Conservation (phyloP, 2,797 vertebrate genomes). For the Vespertilio murinus region DNA sequence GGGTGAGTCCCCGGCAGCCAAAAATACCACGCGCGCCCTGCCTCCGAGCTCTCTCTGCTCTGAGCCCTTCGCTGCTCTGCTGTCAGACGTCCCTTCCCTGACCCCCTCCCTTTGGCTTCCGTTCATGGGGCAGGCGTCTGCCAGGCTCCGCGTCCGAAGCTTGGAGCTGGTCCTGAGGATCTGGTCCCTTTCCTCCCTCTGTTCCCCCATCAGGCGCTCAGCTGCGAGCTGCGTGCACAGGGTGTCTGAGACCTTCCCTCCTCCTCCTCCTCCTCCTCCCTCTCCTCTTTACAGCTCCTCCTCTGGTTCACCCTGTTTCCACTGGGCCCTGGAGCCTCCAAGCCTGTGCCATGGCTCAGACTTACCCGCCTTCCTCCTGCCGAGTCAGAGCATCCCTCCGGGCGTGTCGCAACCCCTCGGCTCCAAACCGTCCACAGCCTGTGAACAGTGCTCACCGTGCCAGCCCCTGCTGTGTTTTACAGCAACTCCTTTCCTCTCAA, state of each 20-base stretch:
- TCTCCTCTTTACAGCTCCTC: background rate
- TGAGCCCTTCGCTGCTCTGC: background rate
- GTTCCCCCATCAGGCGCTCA: background rate
- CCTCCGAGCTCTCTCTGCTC: background rate
- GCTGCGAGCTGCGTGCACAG: background rate
- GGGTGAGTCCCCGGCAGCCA: background rate
- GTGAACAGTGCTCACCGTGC: background rate
- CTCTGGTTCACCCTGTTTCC: background rate
- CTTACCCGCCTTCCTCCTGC: background rate
- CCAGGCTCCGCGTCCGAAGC: no score
- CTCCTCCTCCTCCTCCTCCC: background rate
- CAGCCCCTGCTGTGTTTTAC: background rate
- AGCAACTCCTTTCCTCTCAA: background rate
- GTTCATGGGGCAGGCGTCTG: background rate
- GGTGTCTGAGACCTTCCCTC: background rate
- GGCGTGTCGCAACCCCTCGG: background rate
- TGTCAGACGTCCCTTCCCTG: background rate
- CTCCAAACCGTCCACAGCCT: background rate
- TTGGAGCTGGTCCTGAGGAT: background rate
- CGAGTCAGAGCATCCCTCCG: background rate
- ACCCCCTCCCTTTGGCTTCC: background rate
- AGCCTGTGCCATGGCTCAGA: background rate
- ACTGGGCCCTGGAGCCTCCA: background rate
- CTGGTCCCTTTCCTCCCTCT: no score
- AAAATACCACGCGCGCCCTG: fast-evolving